These are phyloP conservation scores for Pseudochirops corinnae DNA, from an alignment of 2,797 vertebrate genomes.

Conservation along the genomic window DNA sequence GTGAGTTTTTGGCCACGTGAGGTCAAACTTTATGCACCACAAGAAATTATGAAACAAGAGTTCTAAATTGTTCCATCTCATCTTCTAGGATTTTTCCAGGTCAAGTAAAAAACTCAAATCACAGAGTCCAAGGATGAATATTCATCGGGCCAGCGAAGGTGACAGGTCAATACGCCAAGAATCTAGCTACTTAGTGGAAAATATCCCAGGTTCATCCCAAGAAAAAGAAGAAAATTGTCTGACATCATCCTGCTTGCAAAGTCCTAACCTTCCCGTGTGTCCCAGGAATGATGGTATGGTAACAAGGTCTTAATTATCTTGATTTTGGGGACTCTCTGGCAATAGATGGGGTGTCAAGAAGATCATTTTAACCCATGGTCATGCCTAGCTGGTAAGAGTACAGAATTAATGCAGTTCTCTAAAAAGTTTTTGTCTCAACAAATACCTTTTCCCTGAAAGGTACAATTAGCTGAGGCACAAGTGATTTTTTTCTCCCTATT, in stretches of 20 bases:
- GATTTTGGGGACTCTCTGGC: neutral
- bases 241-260: slow-evolving; percentile 72
- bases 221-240: slow-evolving; percentile 74
- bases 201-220: slow-evolving; percentile 54
- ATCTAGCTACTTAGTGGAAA: slow-evolving; percentile 74
- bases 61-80: slow-evolving; percentile 47
- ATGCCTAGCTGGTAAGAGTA: neutral
- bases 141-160: slow-evolving; percentile 74
- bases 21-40: neutral
- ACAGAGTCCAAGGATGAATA: slow-evolving; percentile 81
- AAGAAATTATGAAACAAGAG: neutral
- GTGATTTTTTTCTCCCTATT: neutral
- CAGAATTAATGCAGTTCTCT: neutral
- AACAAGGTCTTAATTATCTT: neutral
- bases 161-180: slow-evolving; percentile 77
- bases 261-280: slow-evolving; percentile 56
- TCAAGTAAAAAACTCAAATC: slow-evolving; percentile 58
- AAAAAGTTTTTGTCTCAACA: neutral
- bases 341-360: neutral
- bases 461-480: neutral
- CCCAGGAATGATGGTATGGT: slow-evolving; percentile 81
- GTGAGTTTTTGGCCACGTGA: neutral
- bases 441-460: neutral
- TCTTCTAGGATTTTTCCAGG: slow-evolving; percentile 77
- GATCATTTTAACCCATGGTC: neutral